These are phyloP conservation scores for Aleiodes leptofemur DNA, from an alignment of 2,888 invertebrate genomes.

Conservation along the genomic window DNA sequence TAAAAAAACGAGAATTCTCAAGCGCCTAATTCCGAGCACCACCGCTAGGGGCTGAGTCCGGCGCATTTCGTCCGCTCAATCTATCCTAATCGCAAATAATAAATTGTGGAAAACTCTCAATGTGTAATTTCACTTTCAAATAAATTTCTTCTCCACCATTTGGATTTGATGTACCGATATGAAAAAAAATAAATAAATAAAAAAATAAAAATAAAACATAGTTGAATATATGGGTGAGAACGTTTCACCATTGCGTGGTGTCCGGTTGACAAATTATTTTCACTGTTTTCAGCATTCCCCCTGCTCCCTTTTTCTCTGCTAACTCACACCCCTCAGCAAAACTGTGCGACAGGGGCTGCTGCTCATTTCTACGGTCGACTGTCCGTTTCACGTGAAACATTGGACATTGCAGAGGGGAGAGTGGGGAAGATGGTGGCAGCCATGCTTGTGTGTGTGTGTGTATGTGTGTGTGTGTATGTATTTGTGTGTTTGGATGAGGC, in stretches of 20 bases:
- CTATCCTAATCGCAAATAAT: too few species aligned
- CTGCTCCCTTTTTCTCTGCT: neutral
- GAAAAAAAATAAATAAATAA: too few species aligned
- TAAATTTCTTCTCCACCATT: too few species aligned
- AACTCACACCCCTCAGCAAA: neutral
- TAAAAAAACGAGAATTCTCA: too few species aligned
- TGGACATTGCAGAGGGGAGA: neutral
- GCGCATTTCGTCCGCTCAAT: too few species aligned
- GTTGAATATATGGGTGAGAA: conserved; percentile 10
- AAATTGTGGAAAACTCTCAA: neutral
- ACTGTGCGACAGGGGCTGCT: conserved; percentile 13
- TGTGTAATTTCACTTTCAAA: neutral
- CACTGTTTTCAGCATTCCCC: neutral
- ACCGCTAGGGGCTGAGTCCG: too few species aligned
- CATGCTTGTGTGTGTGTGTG: too few species aligned
- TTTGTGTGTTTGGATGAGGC: neutral
- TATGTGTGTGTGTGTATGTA: too few species aligned
- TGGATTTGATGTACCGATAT: conserved; percentile 2
- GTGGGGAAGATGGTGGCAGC: too few species aligned
- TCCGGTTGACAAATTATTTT: conserved; percentile 29
- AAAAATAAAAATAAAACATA: neutral
- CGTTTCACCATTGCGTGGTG: conserved; percentile 2
- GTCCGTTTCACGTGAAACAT: conserved; percentile 33
- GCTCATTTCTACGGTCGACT: conserved; percentile 25
- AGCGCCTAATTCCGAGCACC: too few species aligned